Conservation (phyloP, 2,797 vertebrate species). For the Coreius guichenoti region DNA sequence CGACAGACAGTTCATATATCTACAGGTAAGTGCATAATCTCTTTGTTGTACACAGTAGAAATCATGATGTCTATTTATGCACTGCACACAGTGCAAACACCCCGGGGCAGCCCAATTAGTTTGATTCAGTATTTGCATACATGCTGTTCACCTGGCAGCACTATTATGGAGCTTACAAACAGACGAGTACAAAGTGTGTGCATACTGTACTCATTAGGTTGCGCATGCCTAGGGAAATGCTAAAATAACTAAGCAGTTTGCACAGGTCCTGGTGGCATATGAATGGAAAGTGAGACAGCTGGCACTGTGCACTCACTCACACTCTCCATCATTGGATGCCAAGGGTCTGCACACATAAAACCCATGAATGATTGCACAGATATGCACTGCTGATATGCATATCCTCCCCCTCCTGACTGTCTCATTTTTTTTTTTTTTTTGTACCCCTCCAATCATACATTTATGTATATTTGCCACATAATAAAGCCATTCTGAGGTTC, state of each 20-base stretch:
- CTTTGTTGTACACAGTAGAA: neutral
- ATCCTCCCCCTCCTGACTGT: neutral
- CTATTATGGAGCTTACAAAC: slow-evolving; percentile 25
- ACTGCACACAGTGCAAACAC: slow-evolving; percentile 25
- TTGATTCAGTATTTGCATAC: slow-evolving; percentile 38
- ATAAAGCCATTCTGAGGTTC: neutral
- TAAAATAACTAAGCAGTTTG: slow-evolving; percentile 74
- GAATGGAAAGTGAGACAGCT: slow-evolving; percentile 22
- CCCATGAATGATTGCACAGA: slow-evolving; percentile 3
- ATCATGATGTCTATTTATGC: neutral
- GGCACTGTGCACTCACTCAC: slow-evolving; percentile 31
- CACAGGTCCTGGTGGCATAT: slow-evolving; percentile 63
- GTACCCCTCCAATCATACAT: neutral
- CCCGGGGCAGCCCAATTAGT: slow-evolving; percentile 5
- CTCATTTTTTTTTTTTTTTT: too few relatives aligned
- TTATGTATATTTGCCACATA: neutral
- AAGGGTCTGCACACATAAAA: slow-evolving; percentile 15
- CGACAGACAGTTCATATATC: neutral
- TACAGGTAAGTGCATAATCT: slow-evolving; percentile 1
- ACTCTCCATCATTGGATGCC: slow-evolving; percentile 16
- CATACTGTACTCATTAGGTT: slow-evolving; percentile 69
- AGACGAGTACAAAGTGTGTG: slow-evolving; percentile 12
- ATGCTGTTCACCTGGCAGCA: slow-evolving; percentile 40
- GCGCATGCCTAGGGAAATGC: slow-evolving; percentile 62
- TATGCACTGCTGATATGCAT: neutral